Percentiles rank a stretch among this genome's conserved stretches.
Evolutionary conservation across 2,888 invertebrate genomes (phyloP).

Genomic region (Drosophila longiperda): DNA sequence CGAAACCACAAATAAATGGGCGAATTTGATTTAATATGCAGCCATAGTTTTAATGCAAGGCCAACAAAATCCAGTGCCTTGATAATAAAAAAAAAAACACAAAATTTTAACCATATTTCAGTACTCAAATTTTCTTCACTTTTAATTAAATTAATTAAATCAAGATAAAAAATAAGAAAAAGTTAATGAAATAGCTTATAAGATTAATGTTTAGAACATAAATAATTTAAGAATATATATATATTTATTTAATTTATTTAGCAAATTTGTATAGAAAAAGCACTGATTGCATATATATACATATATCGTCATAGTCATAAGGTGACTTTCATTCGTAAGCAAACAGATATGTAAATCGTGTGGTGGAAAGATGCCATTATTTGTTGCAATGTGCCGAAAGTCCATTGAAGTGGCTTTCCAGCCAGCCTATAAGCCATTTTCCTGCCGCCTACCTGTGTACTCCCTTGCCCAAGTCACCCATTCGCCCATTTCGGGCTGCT

Average conservation of each 20-base stretch:
- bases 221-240: too few relatives aligned
- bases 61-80: not conserved
- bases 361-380: not conserved
- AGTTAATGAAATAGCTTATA: not conserved
- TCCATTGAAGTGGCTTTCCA: slow-evolving; percentile 11
- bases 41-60: not conserved
- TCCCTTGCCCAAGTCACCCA: slow-evolving; percentile 10
- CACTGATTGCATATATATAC: not conserved
- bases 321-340: not conserved
- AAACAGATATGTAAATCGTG: not conserved
- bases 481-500: slow-evolving; percentile 5
- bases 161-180: not conserved
- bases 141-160: not conserved
- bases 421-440: slow-evolving; percentile 21
- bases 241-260: not conserved
- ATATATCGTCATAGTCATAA: not conserved
- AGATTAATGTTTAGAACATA: not conserved
- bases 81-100: not conserved
- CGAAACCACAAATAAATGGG: not conserved
- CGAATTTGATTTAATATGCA: not conserved
- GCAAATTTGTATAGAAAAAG: not conserved
- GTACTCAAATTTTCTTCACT: not conserved
- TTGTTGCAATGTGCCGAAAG: slow-evolving; percentile 24
- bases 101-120: not conserved
- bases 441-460: slow-evolving; percentile 16